Evolutionary conservation across 2,113 vertebrate genomes (phyloP), one percentile per base, ranked within the genome.

Genomic region (Brachyhypopomus occidentalis): DNA sequence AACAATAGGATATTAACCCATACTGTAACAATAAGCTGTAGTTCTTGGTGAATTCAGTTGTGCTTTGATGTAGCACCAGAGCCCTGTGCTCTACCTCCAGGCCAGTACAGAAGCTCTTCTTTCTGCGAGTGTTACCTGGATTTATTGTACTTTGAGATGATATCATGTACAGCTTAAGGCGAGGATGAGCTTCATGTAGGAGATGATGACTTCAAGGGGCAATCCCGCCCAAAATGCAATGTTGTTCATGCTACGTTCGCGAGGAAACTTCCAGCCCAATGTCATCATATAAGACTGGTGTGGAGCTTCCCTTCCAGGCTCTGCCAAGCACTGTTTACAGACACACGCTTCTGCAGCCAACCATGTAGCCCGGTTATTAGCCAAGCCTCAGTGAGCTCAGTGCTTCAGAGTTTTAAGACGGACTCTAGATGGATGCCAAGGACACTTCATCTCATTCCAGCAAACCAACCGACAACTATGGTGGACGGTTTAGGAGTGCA

Each of bases 311-410:
- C 70, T 72, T 41, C n/a, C 38, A 59, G 27, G 17, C 27, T 12
- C 20, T 41, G 34, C 66, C 36, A 41, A 19, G 41, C 66, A 22
- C 19, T 64, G 60, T 30, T 52, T 64, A 17, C 25, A 27, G 66
- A 70, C 34, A 70, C 34, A 52, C 45, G 59, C 75, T n/a, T 60
- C 58, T 25, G 55, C 69, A 73, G 74, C 34, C 62, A 73, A 66
- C 48, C 55, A 72, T 41, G 74, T 58, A 81, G 22, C 30, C 60
- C 34, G 41, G 66, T 75, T 63, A 5, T 8, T 36, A 73, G 75
- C 58, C 63, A 66, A 64, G 81, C 81, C 73, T 75, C 71, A 45
- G 55, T 75, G 72, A 36, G 30, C 64, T 81, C 79, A 67, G 41
- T 67, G 60, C n/a, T 20, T 78, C 41, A 30, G 30, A 77, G 34